Evolutionary conservation across 2,113 vertebrate genomes (phyloP).

Genomic region (Asarcornis scutulata): DNA sequence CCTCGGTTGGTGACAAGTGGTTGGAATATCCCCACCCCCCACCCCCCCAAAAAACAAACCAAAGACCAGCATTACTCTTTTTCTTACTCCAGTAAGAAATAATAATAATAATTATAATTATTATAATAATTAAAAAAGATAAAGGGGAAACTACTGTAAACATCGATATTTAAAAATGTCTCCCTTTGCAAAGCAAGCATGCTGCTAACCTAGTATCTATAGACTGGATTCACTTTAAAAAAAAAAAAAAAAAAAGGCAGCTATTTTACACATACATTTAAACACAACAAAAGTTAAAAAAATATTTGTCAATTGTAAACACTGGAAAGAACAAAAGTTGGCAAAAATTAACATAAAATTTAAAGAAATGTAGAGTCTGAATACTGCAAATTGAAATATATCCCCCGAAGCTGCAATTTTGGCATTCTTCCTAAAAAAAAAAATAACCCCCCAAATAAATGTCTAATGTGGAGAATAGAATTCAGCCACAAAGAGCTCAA

Average conservation of each 20-base stretch:
- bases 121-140: constrained; percentile 52
- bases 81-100: constrained; percentile 72
- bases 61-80: constrained; percentile 39
- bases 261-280: constrained; percentile 83
- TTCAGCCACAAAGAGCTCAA: constrained; percentile 72
- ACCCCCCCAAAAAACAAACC: constrained; percentile 7
- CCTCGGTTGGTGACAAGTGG: constrained; percentile 14
- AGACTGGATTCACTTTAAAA: constrained; percentile 74
- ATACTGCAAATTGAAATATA: constrained; percentile 81
- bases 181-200: constrained; percentile 84
- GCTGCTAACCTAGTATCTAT: constrained; percentile 75
- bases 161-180: constrained; percentile 67
- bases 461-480: constrained; percentile 55
- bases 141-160: constrained; percentile 77
- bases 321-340: constrained; percentile 78
- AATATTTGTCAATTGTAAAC: constrained; percentile 81
- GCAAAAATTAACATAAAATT: constrained; percentile 16
- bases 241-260: constrained; percentile 76
- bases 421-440: constrained; percentile 73
- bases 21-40: neutral
- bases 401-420: constrained; percentile 74
- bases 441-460: constrained; percentile 11
- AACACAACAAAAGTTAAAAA: constrained; percentile 78
- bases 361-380: constrained; percentile 58
- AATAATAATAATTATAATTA: constrained; percentile 71